A percentile compares a stretch with the other conserved stretches of the same genome.
Conservation (phyloP, 1,140 invertebrate species). For the Drosophila pruinosa region DNA sequence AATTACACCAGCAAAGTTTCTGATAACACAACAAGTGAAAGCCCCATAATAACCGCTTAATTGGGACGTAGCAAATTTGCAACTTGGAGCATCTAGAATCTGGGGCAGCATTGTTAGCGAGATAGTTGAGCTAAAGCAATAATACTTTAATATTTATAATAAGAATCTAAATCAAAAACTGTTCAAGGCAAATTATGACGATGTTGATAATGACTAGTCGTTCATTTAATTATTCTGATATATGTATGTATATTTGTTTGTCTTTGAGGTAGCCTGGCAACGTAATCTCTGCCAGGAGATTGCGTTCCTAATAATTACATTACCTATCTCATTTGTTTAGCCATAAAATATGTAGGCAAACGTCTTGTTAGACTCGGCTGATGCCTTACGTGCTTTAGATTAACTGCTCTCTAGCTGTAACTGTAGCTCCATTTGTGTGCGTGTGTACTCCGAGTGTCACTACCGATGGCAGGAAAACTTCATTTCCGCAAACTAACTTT, state of each 20-base stretch:
- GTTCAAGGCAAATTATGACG: slow-evolving; percentile 5
- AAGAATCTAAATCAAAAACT: neutral
- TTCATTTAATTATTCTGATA: slow-evolving; percentile 30
- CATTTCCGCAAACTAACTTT: slow-evolving; percentile 81
- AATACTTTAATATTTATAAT: slow-evolving; percentile 1
- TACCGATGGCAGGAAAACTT: slow-evolving; percentile 70
- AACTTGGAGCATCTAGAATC: neutral
- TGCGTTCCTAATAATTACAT: slow-evolving; percentile 63
- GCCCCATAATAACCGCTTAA: slow-evolving; percentile 50
- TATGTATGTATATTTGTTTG: slow-evolving; percentile 7
- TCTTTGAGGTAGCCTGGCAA: slow-evolving; percentile 4
- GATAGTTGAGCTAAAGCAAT: neutral
- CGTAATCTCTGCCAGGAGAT: neutral
- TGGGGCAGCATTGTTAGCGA: neutral
- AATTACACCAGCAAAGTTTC: slow-evolving; percentile 74
- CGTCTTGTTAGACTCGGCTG: slow-evolving; percentile 44
- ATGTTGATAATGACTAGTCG: neutral
- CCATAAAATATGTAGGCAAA: slow-evolving; percentile 69
- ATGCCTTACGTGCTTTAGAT: slow-evolving; percentile 17
- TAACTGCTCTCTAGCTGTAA: neutral
- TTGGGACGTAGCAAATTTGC: slow-evolving; percentile 30
- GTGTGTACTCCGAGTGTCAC: slow-evolving; percentile 52
- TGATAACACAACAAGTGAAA: slow-evolving; percentile 56
- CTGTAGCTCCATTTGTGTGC: slow-evolving; percentile 28
- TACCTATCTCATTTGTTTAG: slow-evolving; percentile 52